Evolutionary conservation across 2,888 invertebrate genomes (phyloP).

Genomic region (Lithodes maja): DNA sequence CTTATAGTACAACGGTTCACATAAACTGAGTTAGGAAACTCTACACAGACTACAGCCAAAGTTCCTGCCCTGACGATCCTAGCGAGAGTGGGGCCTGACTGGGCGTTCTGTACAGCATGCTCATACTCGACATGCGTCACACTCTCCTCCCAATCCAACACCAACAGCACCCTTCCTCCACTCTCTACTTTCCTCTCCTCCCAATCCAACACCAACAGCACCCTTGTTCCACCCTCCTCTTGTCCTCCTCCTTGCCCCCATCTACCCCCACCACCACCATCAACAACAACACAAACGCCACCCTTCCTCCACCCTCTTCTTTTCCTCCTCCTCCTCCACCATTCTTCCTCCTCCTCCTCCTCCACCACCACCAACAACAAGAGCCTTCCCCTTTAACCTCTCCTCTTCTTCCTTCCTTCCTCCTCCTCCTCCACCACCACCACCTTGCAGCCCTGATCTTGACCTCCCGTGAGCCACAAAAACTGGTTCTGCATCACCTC

Average conservation of each 20-base stretch:
- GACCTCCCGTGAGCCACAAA: not conserved
- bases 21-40: too few species aligned
- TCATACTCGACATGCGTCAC: too few species aligned
- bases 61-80: too few species aligned
- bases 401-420: not conserved
- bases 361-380: not conserved
- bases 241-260: not conserved
- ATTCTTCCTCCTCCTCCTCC: not conserved
- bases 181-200: too few species aligned
- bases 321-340: conserved; percentile 8
- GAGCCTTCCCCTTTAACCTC: not conserved
- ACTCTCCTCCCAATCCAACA: too few species aligned
- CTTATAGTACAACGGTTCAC: too few species aligned
- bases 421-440: not conserved
- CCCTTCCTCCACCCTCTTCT: not conserved
- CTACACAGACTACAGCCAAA: too few species aligned
- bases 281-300: not conserved
- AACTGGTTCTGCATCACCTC: not conserved
- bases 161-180: too few species aligned
- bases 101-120: too few species aligned
- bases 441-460: not conserved
- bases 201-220: not conserved
- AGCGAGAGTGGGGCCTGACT: too few species aligned
- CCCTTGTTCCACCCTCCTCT: not conserved
- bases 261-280: not conserved